phyloP scores from a whole-genome alignment of 2,888 invertebrate species.

The Protonemura montana region DNA sequence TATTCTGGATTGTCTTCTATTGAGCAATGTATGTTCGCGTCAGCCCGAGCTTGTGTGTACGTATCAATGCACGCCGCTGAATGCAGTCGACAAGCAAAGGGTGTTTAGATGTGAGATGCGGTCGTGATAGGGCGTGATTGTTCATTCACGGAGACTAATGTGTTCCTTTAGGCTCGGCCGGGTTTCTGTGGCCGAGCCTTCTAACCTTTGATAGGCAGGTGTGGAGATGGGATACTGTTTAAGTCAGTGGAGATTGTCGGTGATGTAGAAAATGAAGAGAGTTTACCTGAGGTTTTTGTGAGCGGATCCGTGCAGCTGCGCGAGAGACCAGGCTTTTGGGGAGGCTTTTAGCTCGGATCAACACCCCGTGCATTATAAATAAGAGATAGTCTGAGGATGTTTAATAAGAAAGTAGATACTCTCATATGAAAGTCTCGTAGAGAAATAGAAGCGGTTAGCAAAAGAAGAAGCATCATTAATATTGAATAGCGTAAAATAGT shows the following conservation, averaged over 20 bases:
- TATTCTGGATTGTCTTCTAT: background rate
- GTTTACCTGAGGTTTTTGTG: slow-evolving; percentile 35
- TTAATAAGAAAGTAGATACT: slow-evolving; percentile 12
- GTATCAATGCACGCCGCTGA: slow-evolving; percentile 34
- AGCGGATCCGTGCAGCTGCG: slow-evolving; percentile 29
- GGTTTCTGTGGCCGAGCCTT: slow-evolving; percentile 14
- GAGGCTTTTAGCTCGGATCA: slow-evolving; percentile 35
- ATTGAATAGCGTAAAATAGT: background rate
- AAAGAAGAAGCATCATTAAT: background rate
- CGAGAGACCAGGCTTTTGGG: background rate
- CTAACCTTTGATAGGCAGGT: slow-evolving; percentile 35
- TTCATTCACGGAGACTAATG: slow-evolving; percentile 38
- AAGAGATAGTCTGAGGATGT: background rate
- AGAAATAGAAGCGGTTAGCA: background rate
- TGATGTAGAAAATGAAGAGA: slow-evolving; percentile 31
- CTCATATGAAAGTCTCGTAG: background rate
- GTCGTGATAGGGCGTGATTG: slow-evolving; percentile 43
- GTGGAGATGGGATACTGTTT: background rate
- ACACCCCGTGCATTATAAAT: slow-evolving; percentile 37
- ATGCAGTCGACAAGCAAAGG: slow-evolving; percentile 35
- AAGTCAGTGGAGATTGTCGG: slow-evolving; percentile 7
- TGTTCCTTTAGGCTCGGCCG: slow-evolving; percentile 16
- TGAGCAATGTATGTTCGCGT: background rate
- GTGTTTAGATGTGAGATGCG: slow-evolving; percentile 39
- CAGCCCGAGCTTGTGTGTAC: background rate